A percentile compares a stretch with the other conserved stretches of the same genome.
phyloP scores from a whole-genome alignment of 2,797 vertebrate species.

The Semaprochilodus insignis region DNA sequence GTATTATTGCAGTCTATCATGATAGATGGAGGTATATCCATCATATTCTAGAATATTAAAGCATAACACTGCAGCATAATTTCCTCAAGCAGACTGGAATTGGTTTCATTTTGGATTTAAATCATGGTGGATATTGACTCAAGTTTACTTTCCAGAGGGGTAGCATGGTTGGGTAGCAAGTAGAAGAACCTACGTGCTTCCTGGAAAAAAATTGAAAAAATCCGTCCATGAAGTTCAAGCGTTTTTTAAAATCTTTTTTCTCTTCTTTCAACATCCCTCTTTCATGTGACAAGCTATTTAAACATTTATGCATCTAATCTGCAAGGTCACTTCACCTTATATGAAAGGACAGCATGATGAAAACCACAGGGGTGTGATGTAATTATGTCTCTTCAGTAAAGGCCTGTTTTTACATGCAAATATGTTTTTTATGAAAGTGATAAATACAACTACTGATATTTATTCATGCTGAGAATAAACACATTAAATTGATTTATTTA shows the following conservation, averaged over 20 bases:
- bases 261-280: background rate
- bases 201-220: background rate
- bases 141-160: constrained; percentile 29
- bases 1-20: constrained; percentile 60
- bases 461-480: too few species aligned
- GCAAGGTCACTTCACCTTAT: background rate
- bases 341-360: background rate
- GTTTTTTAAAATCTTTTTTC: background rate
- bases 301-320: background rate
- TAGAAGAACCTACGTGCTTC: background rate
- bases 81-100: constrained; percentile 36
- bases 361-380: background rate
- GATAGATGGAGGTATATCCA: constrained; percentile 46
- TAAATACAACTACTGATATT: background rate
- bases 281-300: background rate
- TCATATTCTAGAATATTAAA: constrained; percentile 56
- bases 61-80: constrained; percentile 37
- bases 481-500: too few species aligned
- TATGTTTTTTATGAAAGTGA: background rate
- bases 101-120: constrained; percentile 31
- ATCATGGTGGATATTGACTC: constrained; percentile 28
- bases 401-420: background rate
- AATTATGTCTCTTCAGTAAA: background rate
- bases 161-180: background rate
- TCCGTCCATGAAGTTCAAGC: background rate